Evolutionary conservation across 2,797 vertebrate species (phyloP), one percentile per base, ranked within the genome.

Genomic region (Molossus molossus): DNA sequence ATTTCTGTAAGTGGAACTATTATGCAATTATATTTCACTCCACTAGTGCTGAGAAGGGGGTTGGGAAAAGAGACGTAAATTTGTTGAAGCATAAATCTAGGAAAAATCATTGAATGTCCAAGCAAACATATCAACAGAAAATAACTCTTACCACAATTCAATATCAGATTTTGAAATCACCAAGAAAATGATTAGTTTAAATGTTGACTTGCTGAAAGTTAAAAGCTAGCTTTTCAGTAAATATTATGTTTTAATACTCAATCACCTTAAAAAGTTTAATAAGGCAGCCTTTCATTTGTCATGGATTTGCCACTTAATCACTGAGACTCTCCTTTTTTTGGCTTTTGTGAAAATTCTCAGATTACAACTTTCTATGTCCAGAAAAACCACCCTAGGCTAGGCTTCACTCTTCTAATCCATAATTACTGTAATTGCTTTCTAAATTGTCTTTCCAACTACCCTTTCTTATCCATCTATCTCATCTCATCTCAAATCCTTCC

Each of bases 401-500:
- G 25, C 82, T 91, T 95, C 88, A 79, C n/a, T 12, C 23, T 94
- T 85, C 82, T 94, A 96, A 96, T 96, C 90, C 85, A 92, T 92
- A 94, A 94, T 96, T 96, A 94, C 87, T 83, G 25, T 75, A 96
- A 82, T 97, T 97, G 91, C 69, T 92, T 92, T 94, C 91, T 91
- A 90, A 93, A 81, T 45, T 20, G 64, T 70, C 45, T 87, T 94
- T 90, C 77, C 65, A 87, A 84, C 21, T 92, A 73, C 37, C 37
- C 48, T 18, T 23, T 96, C 81, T 94, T 70, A 88, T 65, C 37
- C 48, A 86, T 18, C 85, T 64, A 70, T 64, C 72, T 90, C 88
- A 77, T 77, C n/a, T 85, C 29, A 79, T 70, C 75, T 94, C 58
- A 88, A 45, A 81, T 10, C 11, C 58, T 89, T 90, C 62, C 82